These are phyloP conservation scores for Koerneria pararmatus DNA, from an alignment of 2,888 invertebrate genomes.

Conservation along the genomic window DNA sequence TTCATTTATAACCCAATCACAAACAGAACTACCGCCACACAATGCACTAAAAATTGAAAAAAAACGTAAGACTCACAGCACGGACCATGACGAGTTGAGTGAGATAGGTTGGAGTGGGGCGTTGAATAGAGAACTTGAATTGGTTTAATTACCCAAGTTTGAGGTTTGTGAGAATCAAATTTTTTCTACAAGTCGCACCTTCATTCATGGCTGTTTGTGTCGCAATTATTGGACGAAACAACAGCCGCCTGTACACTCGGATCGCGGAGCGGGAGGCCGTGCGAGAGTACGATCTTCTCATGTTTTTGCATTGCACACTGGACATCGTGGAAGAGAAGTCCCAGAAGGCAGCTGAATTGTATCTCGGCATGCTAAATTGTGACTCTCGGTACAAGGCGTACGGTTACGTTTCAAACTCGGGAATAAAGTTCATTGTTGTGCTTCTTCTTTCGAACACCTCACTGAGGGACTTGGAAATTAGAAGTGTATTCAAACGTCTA, in stretches of 20 bases:
- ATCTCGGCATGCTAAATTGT: conserved; percentile 42
- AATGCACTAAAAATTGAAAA: too few species aligned
- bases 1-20: too few species aligned
- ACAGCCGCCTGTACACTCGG: conserved; percentile 40
- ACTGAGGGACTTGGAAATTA: conserved; percentile 43
- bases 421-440: conserved; percentile 48
- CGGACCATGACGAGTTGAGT: too few species aligned
- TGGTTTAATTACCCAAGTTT: too few species aligned
- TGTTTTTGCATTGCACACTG: conserved; percentile 48
- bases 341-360: conserved; percentile 38
- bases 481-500: conserved; percentile 77
- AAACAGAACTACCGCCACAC: too few species aligned
- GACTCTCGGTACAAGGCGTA: too few species aligned
- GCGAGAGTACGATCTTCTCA: conserved; percentile 38
- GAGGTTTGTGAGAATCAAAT: too few species aligned
- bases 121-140: too few species aligned
- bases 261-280: conserved; percentile 32
- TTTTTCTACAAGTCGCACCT: too few species aligned
- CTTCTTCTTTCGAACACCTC: conserved; percentile 37
- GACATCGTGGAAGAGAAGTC: conserved; percentile 53
- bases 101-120: too few species aligned
- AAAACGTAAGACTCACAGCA: too few species aligned
- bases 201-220: conserved; percentile 35
- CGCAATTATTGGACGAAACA: conserved; percentile 42
- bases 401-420: conserved; percentile 53